A percentile compares a stretch with the other conserved stretches of the same genome.
Evolutionary conservation across 2,888 invertebrate genomes (phyloP).

Genomic region (Gasteruption jaculator): DNA sequence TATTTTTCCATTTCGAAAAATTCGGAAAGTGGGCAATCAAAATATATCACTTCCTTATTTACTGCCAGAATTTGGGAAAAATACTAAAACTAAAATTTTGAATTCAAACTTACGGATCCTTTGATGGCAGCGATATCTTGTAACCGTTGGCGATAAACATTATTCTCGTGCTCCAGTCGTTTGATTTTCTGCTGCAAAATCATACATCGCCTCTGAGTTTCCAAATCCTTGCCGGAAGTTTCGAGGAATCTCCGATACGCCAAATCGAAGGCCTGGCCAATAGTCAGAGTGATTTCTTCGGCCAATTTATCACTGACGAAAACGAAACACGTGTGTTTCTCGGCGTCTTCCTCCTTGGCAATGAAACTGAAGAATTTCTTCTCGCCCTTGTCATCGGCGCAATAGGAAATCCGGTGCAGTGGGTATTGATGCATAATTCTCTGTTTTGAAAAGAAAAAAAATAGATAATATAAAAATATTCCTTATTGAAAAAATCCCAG

Average conservation of each 20-base stretch:
- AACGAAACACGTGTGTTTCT: constrained; percentile 92
- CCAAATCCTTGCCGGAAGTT: constrained; percentile 84
- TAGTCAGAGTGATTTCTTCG: constrained; percentile 95
- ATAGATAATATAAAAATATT: background rate
- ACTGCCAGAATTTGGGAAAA: background rate
- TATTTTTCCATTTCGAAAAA: no score
- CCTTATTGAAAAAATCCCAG: constrained; percentile 1
- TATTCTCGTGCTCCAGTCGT: constrained; percentile 81
- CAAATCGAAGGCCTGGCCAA: constrained; percentile 97
- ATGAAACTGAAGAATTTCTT: constrained; percentile 96
- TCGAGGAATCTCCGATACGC: constrained; percentile 94
- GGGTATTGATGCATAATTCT: constrained; percentile 91
- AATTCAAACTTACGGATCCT: constrained; percentile 48
- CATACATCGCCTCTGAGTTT: constrained; percentile 74
- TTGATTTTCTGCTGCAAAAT: constrained; percentile 82
- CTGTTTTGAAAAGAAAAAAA: constrained; percentile 42
- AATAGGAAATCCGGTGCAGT: constrained; percentile 95
- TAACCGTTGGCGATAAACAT: constrained; percentile 75
- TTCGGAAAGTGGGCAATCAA: no score
- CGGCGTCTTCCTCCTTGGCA: constrained; percentile 71
- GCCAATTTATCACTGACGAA: constrained; percentile 96
- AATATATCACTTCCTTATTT: background rate
- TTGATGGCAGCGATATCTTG: constrained; percentile 62
- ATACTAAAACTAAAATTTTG: background rate
- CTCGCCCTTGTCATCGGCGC: constrained; percentile 97